Evolutionary conservation across 2,888 invertebrate genomes (phyloP).

Genomic region (Polietes domitor): DNA sequence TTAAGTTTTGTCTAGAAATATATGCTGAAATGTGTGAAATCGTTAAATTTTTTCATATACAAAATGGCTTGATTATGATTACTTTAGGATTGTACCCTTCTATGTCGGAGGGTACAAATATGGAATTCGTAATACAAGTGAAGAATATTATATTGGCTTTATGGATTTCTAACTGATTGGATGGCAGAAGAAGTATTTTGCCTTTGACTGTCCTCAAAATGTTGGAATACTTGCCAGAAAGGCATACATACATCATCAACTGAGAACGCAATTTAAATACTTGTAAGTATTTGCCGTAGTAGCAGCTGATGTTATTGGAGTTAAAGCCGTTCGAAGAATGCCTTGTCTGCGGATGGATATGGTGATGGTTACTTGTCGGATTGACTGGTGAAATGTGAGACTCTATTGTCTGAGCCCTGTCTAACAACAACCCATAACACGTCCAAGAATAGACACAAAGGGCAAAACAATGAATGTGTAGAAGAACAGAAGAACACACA

Average conservation of each 20-base stretch:
- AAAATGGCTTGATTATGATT: too few species aligned
- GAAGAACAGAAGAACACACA: conserved; percentile 50
- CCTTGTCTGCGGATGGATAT: not conserved
- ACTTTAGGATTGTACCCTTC: too few species aligned
- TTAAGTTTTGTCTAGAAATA: too few species aligned
- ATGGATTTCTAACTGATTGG: too few species aligned
- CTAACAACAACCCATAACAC: conserved; percentile 63
- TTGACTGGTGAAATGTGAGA: conserved; percentile 58
- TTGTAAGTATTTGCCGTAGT: conserved; percentile 28
- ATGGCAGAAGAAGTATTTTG: too few species aligned
- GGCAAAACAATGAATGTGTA: conserved; percentile 34
- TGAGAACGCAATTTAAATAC: conserved; percentile 53
- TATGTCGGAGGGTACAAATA: too few species aligned
- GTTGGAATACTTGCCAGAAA: not conserved
- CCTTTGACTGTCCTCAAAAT: too few species aligned
- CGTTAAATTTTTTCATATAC: too few species aligned
- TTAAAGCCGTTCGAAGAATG: conserved; percentile 43
- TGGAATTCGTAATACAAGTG: too few species aligned
- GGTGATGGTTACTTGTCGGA: not conserved
- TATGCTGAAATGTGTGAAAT: too few species aligned
- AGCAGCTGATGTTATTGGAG: conserved; percentile 2
- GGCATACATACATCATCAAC: conserved; percentile 41
- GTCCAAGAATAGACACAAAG: conserved; percentile 33
- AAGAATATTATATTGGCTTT: too few species aligned
- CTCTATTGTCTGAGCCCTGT: conserved; percentile 65